Percentiles rank a stretch among this genome's conserved stretches.
These are phyloP conservation scores for Drosophila ogumai DNA, from an alignment of 1,140 invertebrate genomes.

Conservation along the genomic window DNA sequence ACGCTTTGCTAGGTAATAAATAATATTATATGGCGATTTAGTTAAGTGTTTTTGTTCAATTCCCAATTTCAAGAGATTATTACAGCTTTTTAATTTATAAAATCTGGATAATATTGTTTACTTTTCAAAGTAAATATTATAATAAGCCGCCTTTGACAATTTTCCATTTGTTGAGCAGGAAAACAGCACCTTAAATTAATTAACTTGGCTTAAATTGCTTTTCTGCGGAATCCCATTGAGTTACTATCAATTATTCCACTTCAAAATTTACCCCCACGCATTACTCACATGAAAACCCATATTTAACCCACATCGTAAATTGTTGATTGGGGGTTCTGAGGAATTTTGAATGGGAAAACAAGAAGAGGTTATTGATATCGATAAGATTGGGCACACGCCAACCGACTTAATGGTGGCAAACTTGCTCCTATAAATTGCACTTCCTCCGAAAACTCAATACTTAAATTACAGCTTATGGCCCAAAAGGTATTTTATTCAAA, in stretches of 20 bases:
- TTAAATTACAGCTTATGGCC: neutral
- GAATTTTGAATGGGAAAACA: neutral
- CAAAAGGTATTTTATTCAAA: neutral
- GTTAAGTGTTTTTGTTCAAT: neutral
- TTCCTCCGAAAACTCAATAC: neutral
- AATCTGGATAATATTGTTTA: neutral
- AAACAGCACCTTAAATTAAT: neutral
- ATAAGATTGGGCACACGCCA: constrained; percentile 7
- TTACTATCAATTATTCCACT: neutral
- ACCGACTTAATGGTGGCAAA: neutral
- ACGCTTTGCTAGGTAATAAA: neutral
- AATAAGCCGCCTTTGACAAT: neutral
- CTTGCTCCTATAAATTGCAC: neutral
- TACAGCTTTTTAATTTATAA: neutral
- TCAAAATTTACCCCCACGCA: neutral
- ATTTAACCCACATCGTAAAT: neutral
- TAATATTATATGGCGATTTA: neutral
- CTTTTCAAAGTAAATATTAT: neutral
- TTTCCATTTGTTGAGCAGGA: neutral
- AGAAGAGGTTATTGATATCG: neutral
- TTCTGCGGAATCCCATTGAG: neutral
- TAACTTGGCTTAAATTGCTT: neutral
- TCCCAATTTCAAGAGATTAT: neutral
- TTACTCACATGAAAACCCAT: neutral
- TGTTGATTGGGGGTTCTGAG: constrained; percentile 6